Evolutionary conservation across 2,797 vertebrate genomes (phyloP).

Genomic region (Pseudotriccus pelzelni): DNA sequence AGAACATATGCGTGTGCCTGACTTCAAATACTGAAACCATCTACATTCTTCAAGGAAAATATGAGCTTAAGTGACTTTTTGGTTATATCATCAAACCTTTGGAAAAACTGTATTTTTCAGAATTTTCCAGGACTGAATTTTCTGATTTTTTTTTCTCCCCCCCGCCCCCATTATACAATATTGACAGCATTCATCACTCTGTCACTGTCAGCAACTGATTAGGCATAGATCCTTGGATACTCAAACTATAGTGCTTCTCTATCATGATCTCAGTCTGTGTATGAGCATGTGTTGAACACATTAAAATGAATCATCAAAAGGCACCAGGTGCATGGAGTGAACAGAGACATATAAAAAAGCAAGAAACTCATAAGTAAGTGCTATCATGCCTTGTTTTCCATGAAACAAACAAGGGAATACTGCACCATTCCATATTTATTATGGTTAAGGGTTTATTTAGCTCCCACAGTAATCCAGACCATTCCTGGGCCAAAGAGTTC

Average conservation of each 20-base stretch:
- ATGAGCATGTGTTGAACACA: conserved; percentile 42
- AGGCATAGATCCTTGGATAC: conserved; percentile 33
- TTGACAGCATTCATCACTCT: conserved; percentile 44
- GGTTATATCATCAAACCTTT: background rate
- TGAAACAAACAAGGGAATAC: conserved; percentile 33
- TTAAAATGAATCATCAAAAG: conserved; percentile 65
- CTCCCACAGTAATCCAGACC: background rate
- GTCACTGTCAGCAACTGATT: conserved; percentile 32
- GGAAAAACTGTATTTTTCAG: background rate
- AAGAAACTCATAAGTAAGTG: conserved; percentile 12
- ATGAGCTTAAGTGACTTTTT: background rate
- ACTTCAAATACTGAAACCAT: conserved; percentile 13
- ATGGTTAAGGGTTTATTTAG: background rate
- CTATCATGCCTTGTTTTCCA: conserved; percentile 38
- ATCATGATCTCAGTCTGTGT: background rate
- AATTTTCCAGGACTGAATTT: background rate
- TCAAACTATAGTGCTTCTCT: background rate
- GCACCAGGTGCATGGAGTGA: conserved; percentile 41
- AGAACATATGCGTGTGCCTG: conserved; percentile 11
- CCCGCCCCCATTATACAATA: background rate
- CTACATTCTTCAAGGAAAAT: conserved; percentile 24
- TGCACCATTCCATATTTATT: background rate
- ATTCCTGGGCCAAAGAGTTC: background rate
- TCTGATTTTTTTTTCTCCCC: background rate
- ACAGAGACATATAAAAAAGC: conserved; percentile 23